Evolutionary conservation across 2,113 vertebrate species (phyloP).

Genomic region (Cacatua alba): DNA sequence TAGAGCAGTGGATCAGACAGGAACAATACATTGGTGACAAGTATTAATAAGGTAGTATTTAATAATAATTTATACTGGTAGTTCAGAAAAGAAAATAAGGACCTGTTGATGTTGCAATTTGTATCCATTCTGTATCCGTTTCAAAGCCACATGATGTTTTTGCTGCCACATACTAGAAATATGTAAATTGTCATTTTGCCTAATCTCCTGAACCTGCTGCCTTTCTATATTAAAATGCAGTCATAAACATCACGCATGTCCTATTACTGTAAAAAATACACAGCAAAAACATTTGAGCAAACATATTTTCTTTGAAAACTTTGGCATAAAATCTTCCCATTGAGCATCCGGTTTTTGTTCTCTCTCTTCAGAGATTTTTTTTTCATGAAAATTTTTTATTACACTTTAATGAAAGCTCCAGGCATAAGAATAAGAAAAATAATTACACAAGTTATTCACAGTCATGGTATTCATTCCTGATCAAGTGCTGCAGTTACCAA

Average conservation of each 20-base stretch:
- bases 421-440: neutral
- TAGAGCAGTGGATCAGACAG: neutral
- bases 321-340: neutral
- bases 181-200: neutral
- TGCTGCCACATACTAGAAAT: neutral
- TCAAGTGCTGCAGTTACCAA: neutral
- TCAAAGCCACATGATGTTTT: neutral
- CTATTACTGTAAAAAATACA: neutral
- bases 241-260: neutral
- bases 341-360: neutral
- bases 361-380: neutral
- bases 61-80: neutral
- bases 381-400: neutral
- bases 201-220: neutral
- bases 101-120: neutral
- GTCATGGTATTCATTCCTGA: neutral
- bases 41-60: neutral
- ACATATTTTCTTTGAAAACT: neutral
- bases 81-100: neutral
- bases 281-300: neutral
- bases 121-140: neutral
- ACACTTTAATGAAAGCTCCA: neutral
- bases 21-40: neutral
- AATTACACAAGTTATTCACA: neutral
- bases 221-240: conserved; percentile 8